These are phyloP conservation scores for Ditylenchus dipsaci DNA, from an alignment of 1,140 invertebrate species.

Conservation along the genomic window DNA sequence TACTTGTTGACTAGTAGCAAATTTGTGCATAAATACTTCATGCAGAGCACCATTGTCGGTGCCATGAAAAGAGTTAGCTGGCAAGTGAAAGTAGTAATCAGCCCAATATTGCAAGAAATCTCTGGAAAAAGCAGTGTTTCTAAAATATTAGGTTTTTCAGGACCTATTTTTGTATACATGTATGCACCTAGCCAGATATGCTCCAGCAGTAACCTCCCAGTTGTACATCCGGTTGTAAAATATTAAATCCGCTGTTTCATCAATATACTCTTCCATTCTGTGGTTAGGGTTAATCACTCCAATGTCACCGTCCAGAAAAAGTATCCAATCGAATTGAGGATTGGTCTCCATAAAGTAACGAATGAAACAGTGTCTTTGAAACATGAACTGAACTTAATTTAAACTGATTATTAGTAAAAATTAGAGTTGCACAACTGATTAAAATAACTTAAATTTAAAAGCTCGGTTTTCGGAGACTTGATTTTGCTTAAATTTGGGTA, in stretches of 20 bases:
- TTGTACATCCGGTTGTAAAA: conserved; percentile 41
- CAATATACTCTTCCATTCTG: neutral
- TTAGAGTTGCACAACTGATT: no score
- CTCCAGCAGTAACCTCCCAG: conserved; percentile 39
- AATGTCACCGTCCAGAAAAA: conserved; percentile 1
- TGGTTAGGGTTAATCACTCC: neutral
- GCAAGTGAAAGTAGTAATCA: conserved; percentile 13
- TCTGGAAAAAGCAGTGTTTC: conserved; percentile 26
- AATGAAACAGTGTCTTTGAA: neutral
- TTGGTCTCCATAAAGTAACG: neutral
- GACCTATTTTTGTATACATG: neutral
- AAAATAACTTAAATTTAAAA: no score
- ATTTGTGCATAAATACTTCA: conserved; percentile 5
- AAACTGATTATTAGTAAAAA: no score
- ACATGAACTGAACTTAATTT: neutral
- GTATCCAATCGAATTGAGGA: neutral
- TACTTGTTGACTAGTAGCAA: neutral
- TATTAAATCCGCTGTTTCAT: conserved; percentile 14
- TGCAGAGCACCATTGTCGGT: conserved; percentile 42
- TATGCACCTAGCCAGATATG: conserved; percentile 24
- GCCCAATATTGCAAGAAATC: conserved; percentile 27
- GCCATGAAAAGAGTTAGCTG: conserved; percentile 32
- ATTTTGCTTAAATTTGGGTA: no score
- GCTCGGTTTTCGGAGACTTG: no score
- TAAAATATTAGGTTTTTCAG: conserved; percentile 1